Base-by-base conservation (phyloP, 2,888 invertebrate species). In the Heteropelma amictum region DNA sequence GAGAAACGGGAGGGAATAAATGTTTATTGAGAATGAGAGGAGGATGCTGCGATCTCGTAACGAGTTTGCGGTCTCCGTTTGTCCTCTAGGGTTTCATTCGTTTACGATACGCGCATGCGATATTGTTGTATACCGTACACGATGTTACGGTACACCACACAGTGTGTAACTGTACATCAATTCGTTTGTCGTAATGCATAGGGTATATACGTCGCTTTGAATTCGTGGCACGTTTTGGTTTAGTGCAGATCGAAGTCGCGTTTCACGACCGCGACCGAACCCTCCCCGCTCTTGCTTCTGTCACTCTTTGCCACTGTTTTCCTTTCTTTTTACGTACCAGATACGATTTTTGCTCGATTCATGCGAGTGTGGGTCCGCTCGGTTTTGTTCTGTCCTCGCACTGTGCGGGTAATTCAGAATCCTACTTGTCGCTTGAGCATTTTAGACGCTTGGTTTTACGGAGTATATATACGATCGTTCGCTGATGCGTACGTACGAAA, bases 141-240 rank as follows among this genome's bases (percentile, higher is more conserved):
- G 19, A 28, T 30, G n/a, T 28, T 2, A 33, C 21, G 8, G 28
- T 26, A n/a, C 19, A 19, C 26, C 19, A 19, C 7, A 51, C 64
- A 30, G 28, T 30, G n/a, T n/a, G 58, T 71, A 71, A 71, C 67
- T 73, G 68, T 64, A 64, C 65, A 58, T 67, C 56, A 49, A 61
- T 63, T 56, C 38, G 49, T 51, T 35, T 12, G 17, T 38, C 53
- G 51, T 28, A 67, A 61, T 42, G 56, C 49, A 76, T 67, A 70
- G 72, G 38, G n/a, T n/a, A n/a, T n/a, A n/a, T n/a, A 60, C 21
- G 30, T 30, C 21, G 47, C 49, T 77, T 65, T 42, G 68, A 73
- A 79, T 78, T 78, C 79, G 51, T 54, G 45, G 60, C 79, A 79
- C 78, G 79, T 76, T 78, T 79, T 71, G 77, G 65, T 76, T 77